phyloP scores from a whole-genome alignment of 2,888 invertebrate species.

The Drosophila borborema region DNA sequence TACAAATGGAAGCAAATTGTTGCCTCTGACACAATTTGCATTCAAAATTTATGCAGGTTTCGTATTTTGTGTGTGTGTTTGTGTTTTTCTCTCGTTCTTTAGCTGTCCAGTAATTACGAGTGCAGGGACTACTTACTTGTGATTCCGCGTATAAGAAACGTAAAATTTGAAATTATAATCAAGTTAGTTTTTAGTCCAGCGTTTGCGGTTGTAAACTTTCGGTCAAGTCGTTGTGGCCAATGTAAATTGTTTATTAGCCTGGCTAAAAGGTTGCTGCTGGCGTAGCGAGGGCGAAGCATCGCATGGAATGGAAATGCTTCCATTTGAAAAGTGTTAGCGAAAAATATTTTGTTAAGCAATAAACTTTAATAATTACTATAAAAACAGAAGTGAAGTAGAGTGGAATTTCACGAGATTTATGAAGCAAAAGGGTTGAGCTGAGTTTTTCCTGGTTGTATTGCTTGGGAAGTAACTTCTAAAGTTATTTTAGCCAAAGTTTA shows the following conservation, averaged over 20 bases:
- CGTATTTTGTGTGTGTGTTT: conserved; percentile 16
- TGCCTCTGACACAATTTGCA: conserved; percentile 56
- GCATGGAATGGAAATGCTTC: too few species aligned
- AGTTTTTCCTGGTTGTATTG: not conserved
- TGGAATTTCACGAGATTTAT: not conserved
- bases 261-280: conserved; percentile 8
- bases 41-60: conserved; percentile 69
- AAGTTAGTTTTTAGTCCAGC: conserved; percentile 44
- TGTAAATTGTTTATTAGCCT: conserved; percentile 66
- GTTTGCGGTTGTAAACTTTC: conserved; percentile 33
- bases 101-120: conserved; percentile 56
- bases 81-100: conserved; percentile 6
- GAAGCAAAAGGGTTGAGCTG: not conserved
- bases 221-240: conserved; percentile 35
- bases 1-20: conserved; percentile 9
- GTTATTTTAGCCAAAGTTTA: not conserved
- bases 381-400: not conserved
- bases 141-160: conserved; percentile 55
- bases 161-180: conserved; percentile 76
- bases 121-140: conserved; percentile 38
- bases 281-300: not conserved
- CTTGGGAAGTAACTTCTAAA: not conserved
- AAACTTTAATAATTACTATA: conserved; percentile 13
- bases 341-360: conserved; percentile 13
- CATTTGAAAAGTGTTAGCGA: conserved; percentile 2